Conservation (phyloP, 2,888 invertebrate genomes). For the Tenthredo scrophulariae region DNA sequence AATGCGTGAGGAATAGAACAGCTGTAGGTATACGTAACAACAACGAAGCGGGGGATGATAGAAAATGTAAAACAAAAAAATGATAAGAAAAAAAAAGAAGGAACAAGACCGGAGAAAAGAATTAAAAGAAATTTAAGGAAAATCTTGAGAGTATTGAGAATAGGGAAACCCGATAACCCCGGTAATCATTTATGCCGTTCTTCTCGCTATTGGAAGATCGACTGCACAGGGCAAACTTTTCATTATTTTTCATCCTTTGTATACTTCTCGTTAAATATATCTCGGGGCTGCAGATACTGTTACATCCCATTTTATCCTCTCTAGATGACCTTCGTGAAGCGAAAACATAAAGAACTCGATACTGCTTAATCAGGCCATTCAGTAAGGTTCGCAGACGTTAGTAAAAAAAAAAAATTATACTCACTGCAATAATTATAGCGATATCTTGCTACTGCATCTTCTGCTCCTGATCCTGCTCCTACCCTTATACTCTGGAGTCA, state of each 20-base stretch:
- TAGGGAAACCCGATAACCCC: slow-evolving; percentile 5
- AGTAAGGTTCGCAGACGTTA: neutral
- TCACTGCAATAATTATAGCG: neutral
- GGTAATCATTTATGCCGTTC: slow-evolving; percentile 10
- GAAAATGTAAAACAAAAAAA: neutral
- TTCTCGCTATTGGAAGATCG: slow-evolving; percentile 15
- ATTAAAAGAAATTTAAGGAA: neutral
- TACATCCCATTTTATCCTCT: slow-evolving; percentile 19
- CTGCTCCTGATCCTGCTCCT: neutral
- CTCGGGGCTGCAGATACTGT: neutral
- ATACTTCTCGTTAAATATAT: slow-evolving; percentile 18
- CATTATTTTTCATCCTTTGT: slow-evolving; percentile 29
- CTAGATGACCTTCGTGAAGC: slow-evolving; percentile 21
- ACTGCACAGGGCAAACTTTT: neutral
- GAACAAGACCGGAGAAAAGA: neutral
- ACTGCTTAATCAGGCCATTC: slow-evolving; percentile 25
- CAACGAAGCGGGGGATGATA: neutral
- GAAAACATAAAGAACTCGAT: slow-evolving; percentile 37
- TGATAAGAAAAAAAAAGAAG: neutral
- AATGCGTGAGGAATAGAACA: neutral
- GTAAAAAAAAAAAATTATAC: neutral
- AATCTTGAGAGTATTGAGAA: neutral
- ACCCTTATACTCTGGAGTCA: neutral
- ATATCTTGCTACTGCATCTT: neutral
- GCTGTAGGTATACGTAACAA: neutral